Conservation (phyloP, 2,888 invertebrate genomes). For the Tubulanus polymorphus region DNA sequence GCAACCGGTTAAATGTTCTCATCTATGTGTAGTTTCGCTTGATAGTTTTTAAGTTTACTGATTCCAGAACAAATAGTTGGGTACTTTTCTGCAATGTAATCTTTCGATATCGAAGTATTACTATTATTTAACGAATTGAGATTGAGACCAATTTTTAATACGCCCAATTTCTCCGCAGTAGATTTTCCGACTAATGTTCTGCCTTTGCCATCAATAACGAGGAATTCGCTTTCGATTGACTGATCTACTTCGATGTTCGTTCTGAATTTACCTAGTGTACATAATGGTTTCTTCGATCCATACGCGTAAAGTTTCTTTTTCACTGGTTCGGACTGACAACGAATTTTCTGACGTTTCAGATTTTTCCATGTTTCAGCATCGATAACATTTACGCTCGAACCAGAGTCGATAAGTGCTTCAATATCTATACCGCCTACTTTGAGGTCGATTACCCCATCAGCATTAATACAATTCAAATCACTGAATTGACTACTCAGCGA, state of each 20-base stretch:
- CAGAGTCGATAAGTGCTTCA: slow-evolving; percentile 6
- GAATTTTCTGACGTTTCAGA: slow-evolving; percentile 3
- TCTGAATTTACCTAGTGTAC: neutral
- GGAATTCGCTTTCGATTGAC: neutral
- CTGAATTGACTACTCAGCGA: no score
- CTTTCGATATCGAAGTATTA: no score
- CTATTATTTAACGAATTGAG: no score
- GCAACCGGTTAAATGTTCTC: slow-evolving; percentile 14
- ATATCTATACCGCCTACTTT: neutral
- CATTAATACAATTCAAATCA: no score
- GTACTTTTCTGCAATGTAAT: no score
- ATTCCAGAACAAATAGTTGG: no score
- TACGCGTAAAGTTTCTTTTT: neutral
- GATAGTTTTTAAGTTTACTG: slow-evolving; percentile 10
- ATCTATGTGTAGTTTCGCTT: slow-evolving; percentile 20
- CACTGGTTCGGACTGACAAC: neutral
- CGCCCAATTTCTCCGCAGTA: neutral
- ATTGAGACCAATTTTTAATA: neutral
- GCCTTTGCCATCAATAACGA: slow-evolving; percentile 1
- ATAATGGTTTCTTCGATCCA: neutral
- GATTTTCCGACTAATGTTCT: neutral
- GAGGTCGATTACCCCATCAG: no score
- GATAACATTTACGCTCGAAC: slow-evolving; percentile 5
- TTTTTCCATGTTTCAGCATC: slow-evolving; percentile 5
- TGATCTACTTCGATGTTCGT: neutral